Conservation (phyloP, 2,113 vertebrate species). For the Gallinago undulata region DNA sequence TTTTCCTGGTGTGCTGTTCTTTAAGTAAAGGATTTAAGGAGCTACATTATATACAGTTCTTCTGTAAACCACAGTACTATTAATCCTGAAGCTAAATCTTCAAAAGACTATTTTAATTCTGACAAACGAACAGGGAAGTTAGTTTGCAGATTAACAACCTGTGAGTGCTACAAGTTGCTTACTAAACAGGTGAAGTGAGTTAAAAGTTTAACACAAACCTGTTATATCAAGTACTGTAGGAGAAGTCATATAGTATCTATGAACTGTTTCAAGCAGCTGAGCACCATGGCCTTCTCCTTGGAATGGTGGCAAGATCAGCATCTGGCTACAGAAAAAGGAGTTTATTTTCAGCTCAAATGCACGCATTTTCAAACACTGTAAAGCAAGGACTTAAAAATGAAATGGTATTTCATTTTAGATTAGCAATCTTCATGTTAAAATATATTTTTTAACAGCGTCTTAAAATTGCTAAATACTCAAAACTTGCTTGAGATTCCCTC, state of each 20-base stretch:
- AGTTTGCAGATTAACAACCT: not conserved
- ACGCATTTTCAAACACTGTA: not conserved
- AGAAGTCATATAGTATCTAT: conserved; percentile 90
- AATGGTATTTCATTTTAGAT: not conserved
- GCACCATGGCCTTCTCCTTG: conserved; percentile 98
- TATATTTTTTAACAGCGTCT: not conserved
- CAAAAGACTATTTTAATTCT: conserved; percentile 42
- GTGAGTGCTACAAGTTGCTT: not conserved
- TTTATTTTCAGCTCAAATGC: conserved; percentile 48
- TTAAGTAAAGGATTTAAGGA: conserved; percentile 45
- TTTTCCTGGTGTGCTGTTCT: conserved; percentile 58
- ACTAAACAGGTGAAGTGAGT: not conserved
- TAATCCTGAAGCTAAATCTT: conserved; percentile 36
- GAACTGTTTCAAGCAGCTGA: conserved; percentile 95
- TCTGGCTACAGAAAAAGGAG: conserved; percentile 85
- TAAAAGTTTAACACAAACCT: conserved; percentile 74
- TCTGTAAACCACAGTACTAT: conserved; percentile 5
- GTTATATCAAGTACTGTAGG: conserved; percentile 96
- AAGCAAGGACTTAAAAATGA: not conserved
- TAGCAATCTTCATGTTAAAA: not conserved
- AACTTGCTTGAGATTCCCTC: conserved; percentile 54
- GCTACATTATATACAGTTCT: conserved; percentile 29
- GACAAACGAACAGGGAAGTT: not conserved
- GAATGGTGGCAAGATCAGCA: conserved; percentile 97
- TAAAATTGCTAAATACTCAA: conserved; percentile 54